Evolutionary conservation across 2,888 invertebrate species (phyloP), one percentile per base, ranked within the genome.

Genomic region (Lumbricus terrestris): DNA sequence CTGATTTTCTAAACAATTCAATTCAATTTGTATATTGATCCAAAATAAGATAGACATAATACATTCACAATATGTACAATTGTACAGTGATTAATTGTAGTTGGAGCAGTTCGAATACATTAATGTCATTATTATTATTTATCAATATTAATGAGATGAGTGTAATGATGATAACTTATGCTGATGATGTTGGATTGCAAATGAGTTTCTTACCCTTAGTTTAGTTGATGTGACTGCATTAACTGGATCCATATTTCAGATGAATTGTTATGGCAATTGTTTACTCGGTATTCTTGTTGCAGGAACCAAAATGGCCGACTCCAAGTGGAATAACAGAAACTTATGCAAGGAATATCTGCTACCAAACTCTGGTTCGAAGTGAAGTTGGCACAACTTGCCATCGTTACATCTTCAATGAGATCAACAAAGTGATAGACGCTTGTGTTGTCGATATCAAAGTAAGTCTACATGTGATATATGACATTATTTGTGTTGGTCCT

Each of bases 391-490:
- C 16, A 11, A 54, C 47, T 2, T 90, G 90, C 47, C 18, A 37
- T 47, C 35, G 38, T 23, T 23, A 69, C 54, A 47, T 89, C 35
- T n/a, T 34, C 33, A 88, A 89, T 1, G 42, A 90, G 15, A 33
- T 90, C 34, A 40, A 42, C 40, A 34, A 29, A 38, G 35, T 89
- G n/a, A 90, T 89, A 29, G 89, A 90, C 34, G 88, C 37, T 34
- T 90, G 90, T 85, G 47, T 85, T 33, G 85, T 42, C 4, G 90
- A 90, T 83, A 89, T 90, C 42, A 90, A 90, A 89, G 90, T 90
- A 85, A 35, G 85, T 85, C 35, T 6, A 85, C 35, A 3, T 85
- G 16, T 83, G 82, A 82, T 82, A 82, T 1, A 23, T 3, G n/a
- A 82, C 16, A 33, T 82, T 16, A 29, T 34, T n/a, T 18, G 18